A percentile compares a stretch with the other conserved stretches of the same genome.
Evolutionary conservation across 2,797 vertebrate species (phyloP).

Genomic region (Mormyrus hasselquistii): DNA sequence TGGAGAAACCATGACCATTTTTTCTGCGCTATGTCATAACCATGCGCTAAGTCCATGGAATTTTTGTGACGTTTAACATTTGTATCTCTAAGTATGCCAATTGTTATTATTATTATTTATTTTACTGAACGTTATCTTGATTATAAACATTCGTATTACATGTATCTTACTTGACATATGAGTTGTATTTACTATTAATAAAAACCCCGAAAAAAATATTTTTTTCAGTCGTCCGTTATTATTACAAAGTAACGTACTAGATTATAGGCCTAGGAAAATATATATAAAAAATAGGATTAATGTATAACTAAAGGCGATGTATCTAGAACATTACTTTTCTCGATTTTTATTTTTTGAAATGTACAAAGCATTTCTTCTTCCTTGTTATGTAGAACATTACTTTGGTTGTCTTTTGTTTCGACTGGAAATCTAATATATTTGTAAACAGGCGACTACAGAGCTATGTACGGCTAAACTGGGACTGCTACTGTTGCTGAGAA

Average conservation of each 20-base stretch:
- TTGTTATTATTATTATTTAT: neutral
- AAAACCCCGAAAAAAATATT: neutral
- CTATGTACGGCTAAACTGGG: neutral
- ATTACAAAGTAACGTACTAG: neutral
- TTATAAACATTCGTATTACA: neutral
- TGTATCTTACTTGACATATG: neutral
- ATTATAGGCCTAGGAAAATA: neutral
- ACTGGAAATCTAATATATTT: neutral
- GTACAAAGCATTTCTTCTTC: neutral
- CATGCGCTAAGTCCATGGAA: neutral
- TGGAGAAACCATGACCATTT: neutral
- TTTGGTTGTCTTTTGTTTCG: neutral
- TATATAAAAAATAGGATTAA: neutral
- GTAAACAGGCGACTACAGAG: neutral
- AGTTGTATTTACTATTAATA: neutral
- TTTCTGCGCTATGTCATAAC: neutral
- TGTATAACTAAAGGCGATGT: neutral
- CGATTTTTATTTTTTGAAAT: neutral
- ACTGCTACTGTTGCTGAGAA: neutral
- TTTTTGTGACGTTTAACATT: neutral
- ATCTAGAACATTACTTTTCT: constrained; percentile 27
- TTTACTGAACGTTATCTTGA: neutral
- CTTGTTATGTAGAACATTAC: neutral
- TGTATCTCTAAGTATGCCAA: neutral
- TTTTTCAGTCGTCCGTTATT: neutral